Conservation (phyloP, 1,140 invertebrate species). For the Hylyphantes graminicola region DNA sequence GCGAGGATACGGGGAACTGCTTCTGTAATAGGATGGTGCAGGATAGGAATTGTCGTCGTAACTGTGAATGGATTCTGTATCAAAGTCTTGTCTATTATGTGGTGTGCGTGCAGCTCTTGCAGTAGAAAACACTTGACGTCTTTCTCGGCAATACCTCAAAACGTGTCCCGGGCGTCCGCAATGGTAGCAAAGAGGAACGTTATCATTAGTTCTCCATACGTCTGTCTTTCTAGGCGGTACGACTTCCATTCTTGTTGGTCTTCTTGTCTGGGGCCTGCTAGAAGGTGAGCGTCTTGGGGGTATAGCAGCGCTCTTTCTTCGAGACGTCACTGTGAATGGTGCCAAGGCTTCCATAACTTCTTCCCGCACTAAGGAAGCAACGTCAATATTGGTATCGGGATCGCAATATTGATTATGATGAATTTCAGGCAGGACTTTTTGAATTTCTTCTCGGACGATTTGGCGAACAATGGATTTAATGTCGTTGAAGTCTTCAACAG, state of each 20-base stretch:
- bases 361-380: constrained; percentile 5
- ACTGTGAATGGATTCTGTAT: background rate
- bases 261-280: background rate
- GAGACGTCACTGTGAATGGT: background rate
- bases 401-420: background rate
- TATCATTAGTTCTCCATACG: constrained; percentile 16
- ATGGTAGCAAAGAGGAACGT: constrained; percentile 23
- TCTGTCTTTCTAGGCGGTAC: background rate
- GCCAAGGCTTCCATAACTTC: constrained; percentile 2
- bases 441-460: constrained; percentile 21
- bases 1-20: background rate
- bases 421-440: constrained; percentile 9
- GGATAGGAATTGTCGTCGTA: background rate
- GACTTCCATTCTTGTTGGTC: background rate
- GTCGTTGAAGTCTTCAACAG: background rate
- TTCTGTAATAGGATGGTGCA: background rate
- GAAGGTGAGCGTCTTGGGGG: background rate
- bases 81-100: background rate
- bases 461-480: background rate
- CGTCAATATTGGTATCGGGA: background rate
- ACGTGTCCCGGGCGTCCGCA: constrained; percentile 8
- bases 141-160: constrained; percentile 17
- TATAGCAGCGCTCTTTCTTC: background rate
- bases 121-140: background rate
- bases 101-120: background rate